Conservation (phyloP, 2,888 invertebrate species). For the Scaptomyza tumidula region DNA sequence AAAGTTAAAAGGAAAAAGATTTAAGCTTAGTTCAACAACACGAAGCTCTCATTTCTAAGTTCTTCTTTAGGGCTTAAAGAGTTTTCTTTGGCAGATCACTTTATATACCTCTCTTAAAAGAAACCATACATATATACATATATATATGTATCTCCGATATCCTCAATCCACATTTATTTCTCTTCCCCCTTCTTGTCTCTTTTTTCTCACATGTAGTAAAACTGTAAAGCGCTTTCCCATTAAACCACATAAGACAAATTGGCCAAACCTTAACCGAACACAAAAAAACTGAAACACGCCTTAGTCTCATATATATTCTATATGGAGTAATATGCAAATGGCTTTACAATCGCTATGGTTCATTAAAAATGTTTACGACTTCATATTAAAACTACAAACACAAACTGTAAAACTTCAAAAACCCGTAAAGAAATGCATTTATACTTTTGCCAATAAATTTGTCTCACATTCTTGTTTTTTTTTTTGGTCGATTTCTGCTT, state of each 20-base stretch:
- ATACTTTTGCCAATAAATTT: constrained; percentile 75
- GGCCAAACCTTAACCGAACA: constrained; percentile 6
- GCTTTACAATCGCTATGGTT: constrained; percentile 54
- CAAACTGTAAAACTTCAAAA: constrained; percentile 44
- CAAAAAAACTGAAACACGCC: not conserved
- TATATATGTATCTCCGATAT: not conserved
- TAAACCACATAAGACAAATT: constrained; percentile 27
- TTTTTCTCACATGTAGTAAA: not conserved
- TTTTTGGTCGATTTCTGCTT: constrained; percentile 6
- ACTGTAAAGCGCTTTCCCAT: constrained; percentile 7
- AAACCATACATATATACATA: too few species aligned
- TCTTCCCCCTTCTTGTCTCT: not conserved
- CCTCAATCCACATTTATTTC: not conserved
- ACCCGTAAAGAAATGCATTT: constrained; percentile 58
- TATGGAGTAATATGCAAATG: constrained; percentile 67
- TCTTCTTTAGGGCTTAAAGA: too few species aligned
- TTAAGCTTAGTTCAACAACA: too few species aligned
- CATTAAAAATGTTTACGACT: constrained; percentile 75
- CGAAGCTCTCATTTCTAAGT: too few species aligned
- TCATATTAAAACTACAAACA: constrained; percentile 63
- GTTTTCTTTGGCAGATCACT: too few species aligned
- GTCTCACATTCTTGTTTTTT: constrained; percentile 44
- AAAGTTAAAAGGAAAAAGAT: not conserved
- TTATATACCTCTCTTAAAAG: too few species aligned
- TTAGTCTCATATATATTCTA: constrained; percentile 22